Base-by-base conservation (phyloP, 1,140 invertebrate genomes). In the Zaprionus kolodkinae region DNA sequence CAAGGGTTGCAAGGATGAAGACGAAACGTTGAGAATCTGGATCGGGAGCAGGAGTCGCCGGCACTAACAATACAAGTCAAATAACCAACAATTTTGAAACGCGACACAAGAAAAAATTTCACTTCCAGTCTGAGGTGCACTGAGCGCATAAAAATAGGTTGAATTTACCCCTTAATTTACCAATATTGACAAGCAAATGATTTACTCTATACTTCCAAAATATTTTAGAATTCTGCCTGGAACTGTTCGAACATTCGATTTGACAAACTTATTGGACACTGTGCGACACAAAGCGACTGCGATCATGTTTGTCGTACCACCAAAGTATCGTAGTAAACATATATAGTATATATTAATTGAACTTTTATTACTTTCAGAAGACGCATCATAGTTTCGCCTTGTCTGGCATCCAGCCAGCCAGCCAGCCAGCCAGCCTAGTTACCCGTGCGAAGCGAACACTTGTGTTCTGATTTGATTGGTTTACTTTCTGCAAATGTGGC, bases 401-500 rank as follows among this genome's bases (percentile, higher is more conserved):
- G 33, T 35, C 33, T 35, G 33, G 33, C 33, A 30, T 30, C 27
- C 27, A 30, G 33, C 33, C 30, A 33, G 7, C 21, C 27, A 30
- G 33, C 33, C 30, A 33, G 7, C 21, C 21, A 33, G 3, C 25
- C 17, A 35, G 55, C 62, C 68, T 60, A 52, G 21, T 43, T 60
- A 65, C 40, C 9, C 6, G 21, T 40, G 11, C 12, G 38, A 40
- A 11, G 38, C 38, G 38, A 12, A 62, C 56, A 35, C 52, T 63
- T 71, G 63, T 54, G 61, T 50, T 64, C 52, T 62, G 35, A 77
- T 74, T 74, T 38, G n/a, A 30, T 76, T 82, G 83, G 83, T 50
- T 87, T 75, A 87, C 77, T 83, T 87, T 82, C 76, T 56, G 70
- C 70, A 27, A 81, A 82, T 87, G 83, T 79, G 83, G 82, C 79